Conservation (phyloP, 1,140 invertebrate species). For the Dolichoris vasculosae region DNA sequence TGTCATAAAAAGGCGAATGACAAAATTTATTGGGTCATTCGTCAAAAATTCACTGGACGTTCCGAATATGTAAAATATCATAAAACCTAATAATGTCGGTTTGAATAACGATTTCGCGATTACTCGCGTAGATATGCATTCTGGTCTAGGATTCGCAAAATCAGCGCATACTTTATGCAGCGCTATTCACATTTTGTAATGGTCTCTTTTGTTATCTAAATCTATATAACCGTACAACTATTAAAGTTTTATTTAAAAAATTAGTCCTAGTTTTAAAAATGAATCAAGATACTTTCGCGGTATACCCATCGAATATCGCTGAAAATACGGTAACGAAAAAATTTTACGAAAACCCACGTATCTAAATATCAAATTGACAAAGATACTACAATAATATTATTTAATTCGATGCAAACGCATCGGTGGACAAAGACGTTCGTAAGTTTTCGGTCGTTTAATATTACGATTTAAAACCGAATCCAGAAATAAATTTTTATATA, state of each 20-base stretch:
- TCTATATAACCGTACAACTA: not conserved
- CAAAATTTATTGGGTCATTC: conserved; percentile 46
- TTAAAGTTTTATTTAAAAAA: not conserved
- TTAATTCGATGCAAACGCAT: not conserved
- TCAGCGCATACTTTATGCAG: conserved; percentile 28
- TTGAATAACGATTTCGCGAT: conserved; percentile 49
- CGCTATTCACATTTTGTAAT: conserved; percentile 1
- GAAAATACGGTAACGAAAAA: too few species aligned
- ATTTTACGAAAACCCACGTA: too few species aligned
- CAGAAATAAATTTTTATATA: not conserved
- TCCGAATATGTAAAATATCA: conserved; percentile 47
- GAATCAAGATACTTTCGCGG: not conserved
- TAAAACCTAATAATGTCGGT: conserved; percentile 45
- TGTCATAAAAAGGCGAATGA: conserved; percentile 4
- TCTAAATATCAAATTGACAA: too few species aligned
- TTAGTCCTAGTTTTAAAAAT: not conserved
- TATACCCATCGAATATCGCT: too few species aligned
- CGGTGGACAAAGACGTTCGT: not conserved
- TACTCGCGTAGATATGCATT: not conserved
- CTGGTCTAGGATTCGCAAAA: conserved; percentile 20
- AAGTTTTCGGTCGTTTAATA: not conserved
- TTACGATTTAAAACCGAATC: not conserved
- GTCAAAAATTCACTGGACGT: conserved; percentile 37
- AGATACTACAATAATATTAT: too few species aligned
- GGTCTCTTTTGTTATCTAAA: not conserved